These are phyloP conservation scores for Vanessa cardui DNA, from an alignment of 2,888 invertebrate genomes.

Conservation along the genomic window DNA sequence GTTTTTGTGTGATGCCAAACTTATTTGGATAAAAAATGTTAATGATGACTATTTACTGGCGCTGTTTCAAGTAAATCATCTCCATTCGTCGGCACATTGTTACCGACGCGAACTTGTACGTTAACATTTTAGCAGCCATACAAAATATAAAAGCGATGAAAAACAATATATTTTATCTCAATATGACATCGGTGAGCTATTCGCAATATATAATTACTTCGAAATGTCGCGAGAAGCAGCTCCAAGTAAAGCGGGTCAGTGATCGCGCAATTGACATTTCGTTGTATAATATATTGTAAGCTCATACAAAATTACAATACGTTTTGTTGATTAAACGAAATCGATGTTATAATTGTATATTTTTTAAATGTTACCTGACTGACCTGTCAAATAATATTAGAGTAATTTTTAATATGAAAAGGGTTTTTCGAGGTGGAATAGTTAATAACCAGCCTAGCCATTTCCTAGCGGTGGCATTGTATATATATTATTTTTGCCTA, in stretches of 20 bases:
- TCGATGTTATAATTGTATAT: too few species aligned
- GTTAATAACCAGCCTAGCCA: too few species aligned
- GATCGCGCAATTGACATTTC: slow-evolving; percentile 27
- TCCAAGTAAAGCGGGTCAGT: slow-evolving; percentile 25
- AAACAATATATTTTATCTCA: slow-evolving; percentile 14
- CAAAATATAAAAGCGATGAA: slow-evolving; percentile 2
- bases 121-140: slow-evolving; percentile 5
- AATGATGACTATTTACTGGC: background rate
- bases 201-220: slow-evolving; percentile 19
- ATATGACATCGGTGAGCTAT: slow-evolving; percentile 13
- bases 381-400: too few species aligned
- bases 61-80: background rate
- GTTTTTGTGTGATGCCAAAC: background rate
- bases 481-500: too few species aligned
- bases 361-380: too few species aligned
- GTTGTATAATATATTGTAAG: slow-evolving; percentile 17
- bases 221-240: slow-evolving; percentile 23
- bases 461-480: too few species aligned
- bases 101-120: background rate
- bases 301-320: slow-evolving; percentile 1
- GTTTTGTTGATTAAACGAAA: background rate
- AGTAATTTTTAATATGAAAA: too few species aligned
- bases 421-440: too few species aligned
- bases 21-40: background rate
- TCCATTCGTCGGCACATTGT: background rate